A percentile compares a stretch with the other conserved stretches of the same genome.
Evolutionary conservation across 1,140 invertebrate species (phyloP).

Genomic region (Listronotus bonariensis): DNA sequence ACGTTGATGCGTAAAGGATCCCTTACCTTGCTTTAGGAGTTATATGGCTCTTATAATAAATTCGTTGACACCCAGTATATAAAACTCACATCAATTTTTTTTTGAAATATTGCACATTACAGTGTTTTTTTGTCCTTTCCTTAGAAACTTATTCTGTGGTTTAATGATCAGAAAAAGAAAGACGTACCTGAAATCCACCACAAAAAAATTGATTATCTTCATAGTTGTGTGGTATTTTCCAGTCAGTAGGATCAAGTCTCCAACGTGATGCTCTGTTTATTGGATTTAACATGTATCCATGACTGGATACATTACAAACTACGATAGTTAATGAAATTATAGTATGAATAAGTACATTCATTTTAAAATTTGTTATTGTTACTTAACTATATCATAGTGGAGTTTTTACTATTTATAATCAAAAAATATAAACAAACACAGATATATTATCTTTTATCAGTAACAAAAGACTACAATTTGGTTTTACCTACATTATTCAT

Average conservation of each 20-base stretch:
- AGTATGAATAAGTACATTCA: background rate
- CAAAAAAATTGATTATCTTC: slow-evolving; percentile 72
- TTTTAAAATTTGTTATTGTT: background rate
- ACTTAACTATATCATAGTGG: background rate
- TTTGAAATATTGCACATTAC: too few species aligned
- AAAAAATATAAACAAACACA: background rate
- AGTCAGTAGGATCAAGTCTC: slow-evolving; percentile 63
- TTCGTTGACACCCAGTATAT: too few species aligned
- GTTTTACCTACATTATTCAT: background rate
- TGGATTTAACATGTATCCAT: slow-evolving; percentile 73
- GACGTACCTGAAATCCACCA: slow-evolving; percentile 64
- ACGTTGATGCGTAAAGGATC: too few species aligned
- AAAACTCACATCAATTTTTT: too few species aligned
- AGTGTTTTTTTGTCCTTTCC: too few species aligned
- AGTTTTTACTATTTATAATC: background rate
- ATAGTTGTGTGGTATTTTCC: slow-evolving; percentile 60
- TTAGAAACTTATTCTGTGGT: too few species aligned
- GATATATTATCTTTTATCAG: too few species aligned
- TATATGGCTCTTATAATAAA: too few species aligned
- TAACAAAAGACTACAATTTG: background rate
- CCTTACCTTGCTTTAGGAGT: too few species aligned
- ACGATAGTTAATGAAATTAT: background rate
- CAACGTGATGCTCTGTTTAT: slow-evolving; percentile 69
- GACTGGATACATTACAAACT: slow-evolving; percentile 55
- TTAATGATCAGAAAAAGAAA: background rate